phyloP scores from a whole-genome alignment of 2,888 invertebrate genomes.

The Ephialtes manifestator region DNA sequence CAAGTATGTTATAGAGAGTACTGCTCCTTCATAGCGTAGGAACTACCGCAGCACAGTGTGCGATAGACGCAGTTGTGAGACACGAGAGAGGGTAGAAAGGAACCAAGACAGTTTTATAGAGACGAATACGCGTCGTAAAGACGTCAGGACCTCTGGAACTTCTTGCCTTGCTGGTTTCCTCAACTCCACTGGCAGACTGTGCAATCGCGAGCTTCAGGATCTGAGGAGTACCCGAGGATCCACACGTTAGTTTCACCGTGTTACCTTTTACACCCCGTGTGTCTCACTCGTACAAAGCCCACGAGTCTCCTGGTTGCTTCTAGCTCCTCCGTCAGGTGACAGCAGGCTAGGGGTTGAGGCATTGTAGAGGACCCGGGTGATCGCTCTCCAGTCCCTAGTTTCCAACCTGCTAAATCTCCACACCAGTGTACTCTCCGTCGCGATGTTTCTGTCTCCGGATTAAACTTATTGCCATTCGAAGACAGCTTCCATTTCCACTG shows the following conservation, averaged over 20 bases:
- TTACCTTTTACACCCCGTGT: slow-evolving; percentile 49
- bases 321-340: slow-evolving; percentile 17
- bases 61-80: slow-evolving; percentile 49
- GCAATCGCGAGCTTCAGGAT: slow-evolving; percentile 62
- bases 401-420: slow-evolving; percentile 70
- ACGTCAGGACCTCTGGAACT: slow-evolving; percentile 80
- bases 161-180: slow-evolving; percentile 73
- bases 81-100: slow-evolving; percentile 65
- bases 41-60: slow-evolving; percentile 28
- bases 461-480: slow-evolving; percentile 30
- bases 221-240: slow-evolving; percentile 79
- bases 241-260: slow-evolving; percentile 76
- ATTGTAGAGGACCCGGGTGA: slow-evolving; percentile 54
- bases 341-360: slow-evolving; percentile 22
- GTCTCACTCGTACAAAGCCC: slow-evolving; percentile 64
- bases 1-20: slow-evolving; percentile 53
- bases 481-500: slow-evolving; percentile 25
- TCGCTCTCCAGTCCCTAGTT: slow-evolving; percentile 70
- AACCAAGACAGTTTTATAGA: slow-evolving; percentile 83
- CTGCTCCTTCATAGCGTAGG: slow-evolving; percentile 53
- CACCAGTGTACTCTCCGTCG: not conserved
- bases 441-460: not conserved
- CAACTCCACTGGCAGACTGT: slow-evolving; percentile 61
- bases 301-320: slow-evolving; percentile 70
- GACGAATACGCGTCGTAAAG: slow-evolving; percentile 84